Percentiles rank a stretch among this genome's conserved stretches.
phyloP scores from a whole-genome alignment of 2,888 invertebrate species.

The Gymnocheta viridis region DNA sequence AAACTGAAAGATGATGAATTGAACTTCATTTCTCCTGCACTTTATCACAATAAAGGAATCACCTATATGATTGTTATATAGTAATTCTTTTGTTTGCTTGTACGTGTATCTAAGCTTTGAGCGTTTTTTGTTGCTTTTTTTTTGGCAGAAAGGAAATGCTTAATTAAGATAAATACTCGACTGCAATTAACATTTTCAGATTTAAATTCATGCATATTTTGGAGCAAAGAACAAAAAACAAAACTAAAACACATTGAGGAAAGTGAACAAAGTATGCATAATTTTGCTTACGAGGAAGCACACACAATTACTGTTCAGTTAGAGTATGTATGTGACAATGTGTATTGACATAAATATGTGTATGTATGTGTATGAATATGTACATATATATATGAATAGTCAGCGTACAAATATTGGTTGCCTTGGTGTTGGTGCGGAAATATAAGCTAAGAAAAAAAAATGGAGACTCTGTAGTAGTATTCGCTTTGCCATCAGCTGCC shows the following conservation, averaged over 20 bases:
- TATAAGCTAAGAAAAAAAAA: conserved; percentile 22
- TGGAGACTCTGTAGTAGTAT: conserved; percentile 50
- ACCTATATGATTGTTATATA: conserved; percentile 13
- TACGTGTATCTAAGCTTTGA: conserved; percentile 43
- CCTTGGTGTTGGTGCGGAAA: conserved; percentile 59
- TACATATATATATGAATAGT: neutral
- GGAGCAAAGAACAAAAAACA: conserved; percentile 16
- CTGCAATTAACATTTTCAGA: conserved; percentile 75
- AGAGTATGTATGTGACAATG: neutral
- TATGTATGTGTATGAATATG: neutral
- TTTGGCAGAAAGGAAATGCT: conserved; percentile 72
- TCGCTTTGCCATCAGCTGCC: conserved; percentile 66
- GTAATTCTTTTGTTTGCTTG: neutral
- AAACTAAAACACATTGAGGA: conserved; percentile 23
- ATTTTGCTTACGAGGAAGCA: conserved; percentile 43
- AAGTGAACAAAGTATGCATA: conserved; percentile 48
- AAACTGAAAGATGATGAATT: too few species aligned
- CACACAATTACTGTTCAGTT: conserved; percentile 25
- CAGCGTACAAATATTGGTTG: conserved; percentile 47
- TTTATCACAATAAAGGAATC: too few species aligned
- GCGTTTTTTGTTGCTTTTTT: conserved; percentile 39
- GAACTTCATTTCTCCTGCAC: too few species aligned
- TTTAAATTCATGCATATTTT: conserved; percentile 71
- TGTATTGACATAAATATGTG: neutral
- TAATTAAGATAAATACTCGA: conserved; percentile 77